Percentiles rank a stretch among this genome's conserved stretches.
Evolutionary conservation across 64 coral and sea anemone species (phyloP).

Genomic region (Pocillopora damicornis): DNA sequence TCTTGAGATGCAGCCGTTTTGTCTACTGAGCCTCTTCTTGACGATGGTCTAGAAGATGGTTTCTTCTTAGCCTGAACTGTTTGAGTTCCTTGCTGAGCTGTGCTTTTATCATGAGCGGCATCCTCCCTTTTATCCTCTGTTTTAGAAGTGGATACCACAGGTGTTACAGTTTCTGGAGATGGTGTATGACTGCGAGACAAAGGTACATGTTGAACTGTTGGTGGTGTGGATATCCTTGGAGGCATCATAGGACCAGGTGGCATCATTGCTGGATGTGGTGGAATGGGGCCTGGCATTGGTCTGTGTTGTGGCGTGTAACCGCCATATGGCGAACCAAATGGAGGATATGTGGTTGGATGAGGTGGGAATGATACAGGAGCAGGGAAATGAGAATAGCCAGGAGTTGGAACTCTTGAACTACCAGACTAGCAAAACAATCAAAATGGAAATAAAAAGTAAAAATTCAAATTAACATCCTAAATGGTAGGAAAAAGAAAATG

Average conservation of each 20-base stretch:
- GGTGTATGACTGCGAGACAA: constrained; percentile 54
- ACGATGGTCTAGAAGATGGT: constrained; percentile 49
- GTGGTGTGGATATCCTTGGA: constrained; percentile 70
- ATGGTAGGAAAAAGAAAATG: too few relatives aligned
- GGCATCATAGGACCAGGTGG: constrained; percentile 41
- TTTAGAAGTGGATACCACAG: constrained; percentile 4
- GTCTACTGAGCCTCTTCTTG: constrained; percentile 69
- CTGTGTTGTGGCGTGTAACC: constrained; percentile 40
- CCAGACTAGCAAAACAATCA: constrained; percentile 44
- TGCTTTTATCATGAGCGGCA: constrained; percentile 54
- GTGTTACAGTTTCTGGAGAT: constrained; percentile 65
- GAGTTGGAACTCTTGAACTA: constrained; percentile 11
- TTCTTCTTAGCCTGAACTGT: constrained; percentile 69
- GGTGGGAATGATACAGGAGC: constrained; percentile 24
- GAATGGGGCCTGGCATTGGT: constrained; percentile 17
- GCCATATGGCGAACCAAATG: constrained; percentile 64
- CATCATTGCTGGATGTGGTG: constrained; percentile 48
- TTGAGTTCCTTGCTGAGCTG: constrained; percentile 65
- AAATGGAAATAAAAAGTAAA: too few relatives aligned
- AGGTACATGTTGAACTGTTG: constrained; percentile 8
- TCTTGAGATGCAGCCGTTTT: constrained; percentile 10
- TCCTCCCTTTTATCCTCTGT: constrained; percentile 4
- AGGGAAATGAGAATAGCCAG: constrained; percentile 56
- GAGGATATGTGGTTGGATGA: constrained; percentile 41
- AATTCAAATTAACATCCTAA: too few relatives aligned